Conservation (phyloP, 2,113 vertebrate genomes). For the Sitta europaea region DNA sequence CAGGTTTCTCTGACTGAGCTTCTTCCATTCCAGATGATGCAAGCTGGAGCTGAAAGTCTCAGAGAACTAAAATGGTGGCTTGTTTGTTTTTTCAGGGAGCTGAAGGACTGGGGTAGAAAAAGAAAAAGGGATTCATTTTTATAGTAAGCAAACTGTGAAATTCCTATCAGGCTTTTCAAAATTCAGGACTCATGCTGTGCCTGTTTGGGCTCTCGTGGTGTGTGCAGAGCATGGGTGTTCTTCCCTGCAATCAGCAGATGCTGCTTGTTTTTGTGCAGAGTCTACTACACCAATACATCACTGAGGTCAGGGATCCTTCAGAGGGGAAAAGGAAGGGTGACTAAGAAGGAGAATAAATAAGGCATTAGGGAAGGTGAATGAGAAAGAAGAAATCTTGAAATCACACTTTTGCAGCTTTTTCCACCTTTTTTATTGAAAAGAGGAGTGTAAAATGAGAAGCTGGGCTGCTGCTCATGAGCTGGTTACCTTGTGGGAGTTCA, state of each 20-base stretch:
- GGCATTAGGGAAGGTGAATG: neutral
- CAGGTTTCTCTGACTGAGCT: neutral
- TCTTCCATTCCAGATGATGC: neutral
- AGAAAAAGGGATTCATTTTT: neutral
- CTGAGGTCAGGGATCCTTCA: neutral
- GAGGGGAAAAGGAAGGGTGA: neutral
- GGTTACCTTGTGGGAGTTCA: neutral
- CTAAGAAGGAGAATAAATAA: neutral
- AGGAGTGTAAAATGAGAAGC: neutral
- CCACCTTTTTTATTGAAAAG: neutral
- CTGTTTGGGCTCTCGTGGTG: neutral
- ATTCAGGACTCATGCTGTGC: neutral
- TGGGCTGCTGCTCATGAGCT: neutral
- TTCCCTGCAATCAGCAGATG: neutral
- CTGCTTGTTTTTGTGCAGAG: neutral
- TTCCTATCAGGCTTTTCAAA: conserved; percentile 15
- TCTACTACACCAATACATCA: neutral
- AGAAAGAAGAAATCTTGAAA: neutral
- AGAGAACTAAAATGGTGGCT: neutral
- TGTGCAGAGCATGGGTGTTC: neutral
- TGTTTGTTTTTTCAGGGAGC: neutral
- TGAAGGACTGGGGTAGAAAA: neutral
- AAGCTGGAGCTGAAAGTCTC: neutral
- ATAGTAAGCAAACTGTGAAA: conserved; percentile 26
- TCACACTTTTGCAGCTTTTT: neutral